phyloP scores from a whole-genome alignment of 2,113 vertebrate genomes.

The Protomyctophum bolini region DNA sequence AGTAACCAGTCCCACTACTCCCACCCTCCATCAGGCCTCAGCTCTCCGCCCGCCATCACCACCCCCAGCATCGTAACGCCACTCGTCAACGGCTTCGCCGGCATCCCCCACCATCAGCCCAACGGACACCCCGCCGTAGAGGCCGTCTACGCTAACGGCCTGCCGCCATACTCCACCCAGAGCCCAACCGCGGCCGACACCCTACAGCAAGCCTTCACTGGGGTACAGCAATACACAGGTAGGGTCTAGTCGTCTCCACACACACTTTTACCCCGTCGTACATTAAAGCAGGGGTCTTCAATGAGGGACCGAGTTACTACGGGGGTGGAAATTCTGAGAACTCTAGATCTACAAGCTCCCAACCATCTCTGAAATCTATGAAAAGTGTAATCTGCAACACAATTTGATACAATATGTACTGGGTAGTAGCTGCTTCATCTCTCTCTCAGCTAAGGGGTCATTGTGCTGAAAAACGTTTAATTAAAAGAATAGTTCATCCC shows the following conservation, averaged over 20 bases:
- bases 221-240: constrained; percentile 99
- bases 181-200: constrained; percentile 93
- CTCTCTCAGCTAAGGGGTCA: too few relatives aligned
- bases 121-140: constrained; percentile 92
- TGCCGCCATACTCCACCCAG: constrained; percentile 95
- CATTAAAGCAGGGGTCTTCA: too few relatives aligned
- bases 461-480: too few relatives aligned
- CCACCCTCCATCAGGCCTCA: constrained; percentile 82
- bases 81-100: constrained; percentile 92
- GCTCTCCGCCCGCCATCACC: constrained; percentile 92
- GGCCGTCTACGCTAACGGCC: constrained; percentile 92
- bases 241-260: background rate
- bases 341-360: too few relatives aligned
- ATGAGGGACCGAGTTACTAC: too few relatives aligned
- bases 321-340: too few relatives aligned
- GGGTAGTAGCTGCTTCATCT: too few relatives aligned
- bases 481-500: too few relatives aligned
- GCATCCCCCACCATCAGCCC: constrained; percentile 92
- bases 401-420: too few relatives aligned
- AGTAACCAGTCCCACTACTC: background rate
- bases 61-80: constrained; percentile 93
- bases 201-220: constrained; percentile 94
- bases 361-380: too few relatives aligned
- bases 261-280: too few relatives aligned
- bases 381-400: too few relatives aligned